Evolutionary conservation across 2,888 invertebrate species (phyloP), one percentile per base, ranked within the genome.

Genomic region (Lasioglossum calceatum): DNA sequence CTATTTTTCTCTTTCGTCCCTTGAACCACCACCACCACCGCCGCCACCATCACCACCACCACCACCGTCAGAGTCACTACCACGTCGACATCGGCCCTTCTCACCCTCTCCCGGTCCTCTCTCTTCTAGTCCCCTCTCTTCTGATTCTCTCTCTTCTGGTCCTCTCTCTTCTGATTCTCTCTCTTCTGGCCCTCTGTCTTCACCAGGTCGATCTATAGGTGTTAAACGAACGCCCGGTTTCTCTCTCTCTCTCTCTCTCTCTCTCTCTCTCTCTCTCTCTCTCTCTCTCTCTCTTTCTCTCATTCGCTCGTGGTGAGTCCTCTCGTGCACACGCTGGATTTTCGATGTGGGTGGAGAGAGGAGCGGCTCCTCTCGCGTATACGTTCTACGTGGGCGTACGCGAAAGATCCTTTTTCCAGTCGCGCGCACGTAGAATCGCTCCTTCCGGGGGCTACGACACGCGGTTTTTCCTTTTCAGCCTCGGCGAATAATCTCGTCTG

Each of bases 391-490:
- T 79, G 81, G 79, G 83, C 82, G 84, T 82, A 87, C 79, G 88
- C 86, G 79, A 84, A 81, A 84, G 86, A 77, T 89, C 85, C 83
- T 88, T 88, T 88, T 89, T 79, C 78, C 84, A 85, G 82, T 58
- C 87, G 83, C 83, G 87, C 87, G 79, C 86, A 86, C 72, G 72
- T 87, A 82, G 82, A 86, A 86, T 39, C 70, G 70, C 70, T 83
- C 82, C 88, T 89, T 89, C 84, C 89, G 83, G 82, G 39, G 70
- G 27, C 72, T 47, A 27, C 85, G 84, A 84, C 81, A 74, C 83
- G 82, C 71, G 78, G 54, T 77, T 80, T 85, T 90, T 86, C 85
- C 76, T 84, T 84, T 78, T 39, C 70, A 70, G 39, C 10, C 39
- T 70, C 39, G 39, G 39, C 27, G 23, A 70, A 70, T 70, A 70